Base-by-base conservation (phyloP, 2,113 vertebrate species). In the Myanophis thanlyinensis region DNA sequence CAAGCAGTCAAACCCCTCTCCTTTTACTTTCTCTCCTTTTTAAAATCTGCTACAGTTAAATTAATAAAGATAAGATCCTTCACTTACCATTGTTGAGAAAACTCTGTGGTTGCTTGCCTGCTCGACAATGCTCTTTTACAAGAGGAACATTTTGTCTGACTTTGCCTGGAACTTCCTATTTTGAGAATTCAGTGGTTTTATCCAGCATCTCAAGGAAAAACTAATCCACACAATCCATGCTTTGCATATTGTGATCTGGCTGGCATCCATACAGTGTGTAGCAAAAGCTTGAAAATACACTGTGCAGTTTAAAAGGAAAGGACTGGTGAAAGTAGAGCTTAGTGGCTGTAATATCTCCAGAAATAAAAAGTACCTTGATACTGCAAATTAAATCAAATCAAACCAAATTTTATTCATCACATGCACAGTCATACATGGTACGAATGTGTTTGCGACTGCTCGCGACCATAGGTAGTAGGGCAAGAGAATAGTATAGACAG, bases 61-160 rank as follows among this genome's bases (percentile, higher is more conserved):
- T 25, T 10, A 85, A 85, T 3, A 40, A 59, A 49, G 5, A 59
- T 90, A 89, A 93, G 88, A 46, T 88, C 44, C 35, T 91, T 56
- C 89, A 95, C 97, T 96, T 96, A 97, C 97, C 96, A 96, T 97
- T 2, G 46, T 91, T 94, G 53, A 0, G 0, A 1, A 3, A 44
- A 54, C 13, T 93, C 10, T 86, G 62, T 11, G 47, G 20, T 84
- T 23, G 5, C 18, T 89, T 85, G 25, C 13, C 90, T 94, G 35
- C 35, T 84, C 4, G 88, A 27, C 1, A 23, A 3, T 4, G 67
- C 10, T 47, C 23, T 2, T 5, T 48, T 94, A 85, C 52, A 35
- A 23, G 25, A 47, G 4, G 56, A 7, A 89, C 47, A 40, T 85
- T 62, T 52, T 92, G 88, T 93, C 89, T 84, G 59, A 86, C n/a